Percentiles rank a stretch among this genome's conserved stretches.
These are phyloP conservation scores for Drosophila orena DNA, from an alignment of 1,140 invertebrate genomes.

Conservation along the genomic window DNA sequence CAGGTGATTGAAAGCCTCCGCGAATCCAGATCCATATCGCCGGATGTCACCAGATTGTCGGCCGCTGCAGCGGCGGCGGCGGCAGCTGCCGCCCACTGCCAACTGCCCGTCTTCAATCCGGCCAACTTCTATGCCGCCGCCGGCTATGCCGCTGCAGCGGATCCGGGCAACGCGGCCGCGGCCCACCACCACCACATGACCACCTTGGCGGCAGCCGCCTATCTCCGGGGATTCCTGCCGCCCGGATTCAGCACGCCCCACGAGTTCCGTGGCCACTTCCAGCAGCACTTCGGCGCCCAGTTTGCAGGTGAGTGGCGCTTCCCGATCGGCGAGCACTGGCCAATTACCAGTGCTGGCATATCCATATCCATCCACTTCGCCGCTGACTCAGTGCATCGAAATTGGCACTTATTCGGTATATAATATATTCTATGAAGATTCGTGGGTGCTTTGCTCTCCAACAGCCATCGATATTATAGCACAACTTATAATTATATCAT, in stretches of 20 bases:
- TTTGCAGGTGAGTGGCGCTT: conserved; percentile 79
- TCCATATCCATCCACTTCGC: too few species aligned
- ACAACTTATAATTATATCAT: too few species aligned
- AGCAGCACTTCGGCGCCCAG: conserved; percentile 80
- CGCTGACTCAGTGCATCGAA: not conserved
- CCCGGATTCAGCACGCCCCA: conserved; percentile 83
- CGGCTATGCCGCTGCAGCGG: conserved; percentile 77
- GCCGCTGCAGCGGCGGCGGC: conserved; percentile 77
- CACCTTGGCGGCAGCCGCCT: conserved; percentile 79
- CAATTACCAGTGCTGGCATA: not conserved
- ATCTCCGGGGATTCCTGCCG: conserved; percentile 79
- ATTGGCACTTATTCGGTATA: not conserved
- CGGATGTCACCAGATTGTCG: conserved; percentile 75
- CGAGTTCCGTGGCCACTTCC: conserved; percentile 82
- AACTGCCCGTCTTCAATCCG: conserved; percentile 83
- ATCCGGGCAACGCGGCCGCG: conserved; percentile 69
- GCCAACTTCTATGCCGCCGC: conserved; percentile 83
- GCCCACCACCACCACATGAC: conserved; percentile 84
- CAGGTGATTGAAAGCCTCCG: conserved; percentile 29
- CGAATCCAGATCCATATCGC: conserved; percentile 77
- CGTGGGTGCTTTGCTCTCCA: too few species aligned
- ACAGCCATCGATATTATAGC: too few species aligned
- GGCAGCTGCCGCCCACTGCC: conserved; percentile 79
- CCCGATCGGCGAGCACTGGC: not conserved
- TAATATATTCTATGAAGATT: too few species aligned